Percentiles rank a stretch among this genome's conserved stretches.
These are phyloP conservation scores for Nemoura dubitans DNA, from an alignment of 2,888 invertebrate genomes.

Conservation along the genomic window DNA sequence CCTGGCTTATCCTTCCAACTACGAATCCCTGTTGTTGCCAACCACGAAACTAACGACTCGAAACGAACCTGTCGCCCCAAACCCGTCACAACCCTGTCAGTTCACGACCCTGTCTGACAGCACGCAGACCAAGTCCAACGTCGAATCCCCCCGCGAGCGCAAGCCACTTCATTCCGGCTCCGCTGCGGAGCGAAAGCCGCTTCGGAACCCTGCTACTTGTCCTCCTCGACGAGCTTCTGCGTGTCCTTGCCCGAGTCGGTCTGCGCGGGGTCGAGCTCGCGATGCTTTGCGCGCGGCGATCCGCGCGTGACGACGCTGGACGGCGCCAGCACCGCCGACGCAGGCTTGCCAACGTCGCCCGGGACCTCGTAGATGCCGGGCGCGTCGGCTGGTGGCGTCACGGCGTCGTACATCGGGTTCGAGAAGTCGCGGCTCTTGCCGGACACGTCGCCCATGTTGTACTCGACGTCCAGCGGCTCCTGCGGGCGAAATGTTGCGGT, in stretches of 20 bases:
- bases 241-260: conserved; percentile 92
- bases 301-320: conserved; percentile 82
- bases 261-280: conserved; percentile 81
- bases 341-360: conserved; percentile 73
- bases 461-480: conserved; percentile 78
- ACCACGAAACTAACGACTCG: too few species aligned
- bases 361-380: conserved; percentile 83
- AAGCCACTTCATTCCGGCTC: too few species aligned
- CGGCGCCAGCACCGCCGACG: conserved; percentile 81
- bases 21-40: too few species aligned
- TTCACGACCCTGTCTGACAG: too few species aligned
- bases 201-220: conserved; percentile 68
- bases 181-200: too few species aligned
- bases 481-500: conserved; percentile 23
- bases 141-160: too few species aligned
- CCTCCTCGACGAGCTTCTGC: conserved; percentile 88
- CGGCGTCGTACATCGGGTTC: conserved; percentile 97
- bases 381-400: conserved; percentile 57
- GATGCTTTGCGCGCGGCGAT: conserved; percentile 77
- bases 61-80: too few species aligned
- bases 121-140: too few species aligned
- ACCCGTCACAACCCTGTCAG: too few species aligned
- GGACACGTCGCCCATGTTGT: conserved; percentile 79
- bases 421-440: conserved; percentile 91
- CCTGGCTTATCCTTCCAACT: too few species aligned